Base-by-base conservation (phyloP, 1,140 invertebrate genomes). In the Orchesella cincta region DNA sequence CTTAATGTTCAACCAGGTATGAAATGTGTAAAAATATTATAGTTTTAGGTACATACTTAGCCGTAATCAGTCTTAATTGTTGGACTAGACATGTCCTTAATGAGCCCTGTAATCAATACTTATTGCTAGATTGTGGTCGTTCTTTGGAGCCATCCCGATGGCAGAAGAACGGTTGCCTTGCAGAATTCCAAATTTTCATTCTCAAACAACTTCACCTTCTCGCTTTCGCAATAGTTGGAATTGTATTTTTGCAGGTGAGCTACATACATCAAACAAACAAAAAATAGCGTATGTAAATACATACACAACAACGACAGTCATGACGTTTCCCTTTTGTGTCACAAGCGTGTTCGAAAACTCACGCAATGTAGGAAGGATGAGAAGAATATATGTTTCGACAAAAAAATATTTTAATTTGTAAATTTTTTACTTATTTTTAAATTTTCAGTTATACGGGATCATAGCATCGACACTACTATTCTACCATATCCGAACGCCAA, bases 171-270 rank as follows among this genome's bases (percentile, higher is more conserved):
- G 85, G 84, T 12, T 86, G 85, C 79, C 82, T 83, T 36, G 76
- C 74, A 29, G 81, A 83, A 78, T 81, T 86, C 31, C 84, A 83
- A 74, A 34, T 82, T 36, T 84, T 81, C 80, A 78, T 85, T 36
- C 80, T 85, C 74, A 82, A 84, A 64, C 79, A 85, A 67, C 80
- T 86, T 18, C 84, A 85, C 73, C 64, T 85, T 36, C 78, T 86
- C 14, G 85, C 84, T 1, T 80, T 83, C 35, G 81, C 83, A 16
- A 83, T 83, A 31, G 80, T 86, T 39, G 75, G 81, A 14, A 80
- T 85, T 76, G 84, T 85, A 26, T 85, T 85, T 78, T 76, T 85
- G 18, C 85, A 85, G 81, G 83, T 83, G 51, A 76, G 70, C 51
- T 46, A 34, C 34, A 64, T 64, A 64, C n/a, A n/a, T n/a, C n/a